Percentiles rank a stretch among this genome's conserved stretches.
These are phyloP conservation scores for Lucifuga dentata DNA, from an alignment of 2,113 vertebrate genomes.

Conservation along the genomic window DNA sequence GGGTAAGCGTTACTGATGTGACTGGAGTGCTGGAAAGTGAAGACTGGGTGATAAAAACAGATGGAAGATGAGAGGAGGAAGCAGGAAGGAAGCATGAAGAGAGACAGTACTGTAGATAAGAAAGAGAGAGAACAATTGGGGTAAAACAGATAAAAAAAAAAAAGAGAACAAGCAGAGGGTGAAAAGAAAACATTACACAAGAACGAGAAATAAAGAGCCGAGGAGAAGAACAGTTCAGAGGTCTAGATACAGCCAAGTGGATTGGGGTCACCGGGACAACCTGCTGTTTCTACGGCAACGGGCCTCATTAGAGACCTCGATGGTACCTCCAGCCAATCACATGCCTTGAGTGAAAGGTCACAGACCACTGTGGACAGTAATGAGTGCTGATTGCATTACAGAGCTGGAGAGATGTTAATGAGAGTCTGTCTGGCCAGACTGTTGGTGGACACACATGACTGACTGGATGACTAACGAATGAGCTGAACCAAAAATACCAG, in stretches of 20 bases:
- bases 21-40: not conserved
- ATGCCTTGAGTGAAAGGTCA: conserved; percentile 56
- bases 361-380: conserved; percentile 45
- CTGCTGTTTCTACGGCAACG: conserved; percentile 47
- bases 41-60: not conserved
- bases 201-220: not conserved
- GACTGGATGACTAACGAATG: not conserved
- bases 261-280: conserved; percentile 34
- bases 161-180: conserved; percentile 39
- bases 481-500: not conserved
- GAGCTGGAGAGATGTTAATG: conserved; percentile 13
- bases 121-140: no score
- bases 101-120: not conserved
- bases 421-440: conserved; percentile 36
- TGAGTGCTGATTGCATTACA: conserved; percentile 52
- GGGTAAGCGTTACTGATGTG: conserved; percentile 45
- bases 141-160: conserved; percentile 19
- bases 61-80: not conserved
- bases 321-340: conserved; percentile 47
- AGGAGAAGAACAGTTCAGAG: conserved; percentile 21
- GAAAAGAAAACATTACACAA: conserved; percentile 29
- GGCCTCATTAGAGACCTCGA: conserved; percentile 46
- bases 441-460: conserved; percentile 24
- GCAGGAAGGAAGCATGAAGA: no score
- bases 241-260: conserved; percentile 27